Percentiles rank a stretch among this genome's conserved stretches.
Evolutionary conservation across 2,113 vertebrate genomes (phyloP).

Genomic region (Girardinichthys multiradiatus): DNA sequence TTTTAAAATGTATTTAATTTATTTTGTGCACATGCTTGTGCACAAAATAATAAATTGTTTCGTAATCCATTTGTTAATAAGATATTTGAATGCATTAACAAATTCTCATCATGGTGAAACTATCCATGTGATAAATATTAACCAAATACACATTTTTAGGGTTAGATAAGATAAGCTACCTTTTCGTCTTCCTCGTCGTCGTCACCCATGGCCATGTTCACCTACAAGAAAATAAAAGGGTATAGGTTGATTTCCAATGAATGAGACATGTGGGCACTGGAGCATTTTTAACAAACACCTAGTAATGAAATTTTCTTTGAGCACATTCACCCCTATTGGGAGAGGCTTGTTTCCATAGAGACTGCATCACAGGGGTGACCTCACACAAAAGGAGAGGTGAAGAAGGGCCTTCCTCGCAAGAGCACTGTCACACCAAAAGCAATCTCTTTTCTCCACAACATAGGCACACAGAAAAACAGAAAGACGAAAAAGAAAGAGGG

Average conservation of each 20-base stretch:
- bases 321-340: constrained; percentile 83
- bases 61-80: neutral
- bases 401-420: constrained; percentile 78
- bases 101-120: neutral
- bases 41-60: neutral
- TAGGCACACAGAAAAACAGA: constrained; percentile 76
- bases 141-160: constrained; percentile 33
- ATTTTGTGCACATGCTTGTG: too few relatives aligned
- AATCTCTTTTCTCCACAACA: constrained; percentile 82
- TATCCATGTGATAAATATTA: neutral
- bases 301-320: constrained; percentile 84
- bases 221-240: constrained; percentile 84
- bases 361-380: constrained; percentile 83
- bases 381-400: constrained; percentile 84
- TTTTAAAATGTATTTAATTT: too few relatives aligned
- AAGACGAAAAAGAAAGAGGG: constrained; percentile 23
- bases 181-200: constrained; percentile 96
- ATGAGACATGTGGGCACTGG: constrained; percentile 77
- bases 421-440: constrained; percentile 80
- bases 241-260: constrained; percentile 71
- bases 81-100: neutral
- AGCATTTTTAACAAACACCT: constrained; percentile 84
- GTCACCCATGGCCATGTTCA: constrained; percentile 86
- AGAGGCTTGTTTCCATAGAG: constrained; percentile 83
- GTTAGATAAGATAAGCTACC: constrained; percentile 80